phyloP scores from a whole-genome alignment of 2,113 vertebrate species.

The Eulemur rufifrons region DNA sequence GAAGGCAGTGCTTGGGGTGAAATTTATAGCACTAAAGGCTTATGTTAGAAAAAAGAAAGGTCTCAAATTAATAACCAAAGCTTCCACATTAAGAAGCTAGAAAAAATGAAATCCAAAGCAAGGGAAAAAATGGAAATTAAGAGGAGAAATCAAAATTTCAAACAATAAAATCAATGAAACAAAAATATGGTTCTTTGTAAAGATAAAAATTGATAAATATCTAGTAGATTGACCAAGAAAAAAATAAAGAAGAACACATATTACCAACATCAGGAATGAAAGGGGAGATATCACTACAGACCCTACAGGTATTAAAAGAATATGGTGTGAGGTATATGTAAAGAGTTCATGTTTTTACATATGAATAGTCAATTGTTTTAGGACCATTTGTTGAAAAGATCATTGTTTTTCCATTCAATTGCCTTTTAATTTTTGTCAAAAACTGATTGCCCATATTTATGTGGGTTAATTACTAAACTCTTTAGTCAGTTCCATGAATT shows the following conservation, averaged over 20 bases:
- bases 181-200: neutral
- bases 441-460: neutral
- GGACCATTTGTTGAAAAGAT: neutral
- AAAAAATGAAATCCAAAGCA: neutral
- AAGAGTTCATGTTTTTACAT: neutral
- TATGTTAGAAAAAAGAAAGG: neutral
- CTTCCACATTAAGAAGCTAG: neutral
- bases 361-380: neutral
- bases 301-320: neutral
- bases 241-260: neutral
- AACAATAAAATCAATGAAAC: neutral
- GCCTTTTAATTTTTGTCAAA: neutral
- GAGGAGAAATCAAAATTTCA: neutral
- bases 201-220: neutral
- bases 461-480: neutral
- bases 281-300: neutral
- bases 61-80: neutral
- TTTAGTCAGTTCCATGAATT: neutral
- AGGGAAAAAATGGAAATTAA: neutral
- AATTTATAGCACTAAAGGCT: neutral
- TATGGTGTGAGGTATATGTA: neutral
- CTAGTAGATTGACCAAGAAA: neutral
- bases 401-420: neutral
- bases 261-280: neutral
- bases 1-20: neutral